A percentile compares a stretch with the other conserved stretches of the same genome.
phyloP scores from a whole-genome alignment of 2,113 vertebrate genomes.

The Cromileptes altivelis region DNA sequence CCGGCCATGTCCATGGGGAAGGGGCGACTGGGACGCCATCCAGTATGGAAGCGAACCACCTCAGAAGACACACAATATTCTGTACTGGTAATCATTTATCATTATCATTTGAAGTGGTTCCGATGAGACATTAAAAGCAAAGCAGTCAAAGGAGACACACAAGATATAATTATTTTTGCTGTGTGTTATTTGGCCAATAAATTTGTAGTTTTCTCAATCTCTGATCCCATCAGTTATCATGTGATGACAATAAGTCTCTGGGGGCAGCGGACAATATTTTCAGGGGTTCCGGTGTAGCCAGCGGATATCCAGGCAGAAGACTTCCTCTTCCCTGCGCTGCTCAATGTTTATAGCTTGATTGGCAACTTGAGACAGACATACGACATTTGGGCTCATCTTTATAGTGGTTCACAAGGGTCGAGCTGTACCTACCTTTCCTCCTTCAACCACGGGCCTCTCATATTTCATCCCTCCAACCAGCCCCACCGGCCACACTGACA shows the following conservation, averaged over 20 bases:
- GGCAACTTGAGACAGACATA: too few species aligned
- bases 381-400: too few species aligned
- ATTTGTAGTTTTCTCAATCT: not conserved
- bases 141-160: not conserved
- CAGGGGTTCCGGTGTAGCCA: too few species aligned
- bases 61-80: conserved; percentile 23
- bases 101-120: not conserved
- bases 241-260: too few species aligned
- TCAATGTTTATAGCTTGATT: too few species aligned
- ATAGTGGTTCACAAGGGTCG: too few species aligned
- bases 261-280: too few species aligned
- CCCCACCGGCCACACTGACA: conserved; percentile 94
- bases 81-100: too few species aligned
- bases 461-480: conserved; percentile 93
- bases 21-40: conserved; percentile 91
- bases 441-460: conserved; percentile 90
- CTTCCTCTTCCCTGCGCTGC: too few species aligned
- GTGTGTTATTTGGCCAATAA: not conserved
- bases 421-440: conserved; percentile 83
- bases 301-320: too few species aligned
- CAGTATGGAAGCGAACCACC: conserved; percentile 91
- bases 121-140: not conserved
- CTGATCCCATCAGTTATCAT: too few species aligned
- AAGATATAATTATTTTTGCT: not conserved
- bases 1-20: conserved; percentile 95